Evolutionary conservation across 2,888 invertebrate genomes (phyloP), one percentile per base, ranked within the genome.

Genomic region (Anodontia alba): DNA sequence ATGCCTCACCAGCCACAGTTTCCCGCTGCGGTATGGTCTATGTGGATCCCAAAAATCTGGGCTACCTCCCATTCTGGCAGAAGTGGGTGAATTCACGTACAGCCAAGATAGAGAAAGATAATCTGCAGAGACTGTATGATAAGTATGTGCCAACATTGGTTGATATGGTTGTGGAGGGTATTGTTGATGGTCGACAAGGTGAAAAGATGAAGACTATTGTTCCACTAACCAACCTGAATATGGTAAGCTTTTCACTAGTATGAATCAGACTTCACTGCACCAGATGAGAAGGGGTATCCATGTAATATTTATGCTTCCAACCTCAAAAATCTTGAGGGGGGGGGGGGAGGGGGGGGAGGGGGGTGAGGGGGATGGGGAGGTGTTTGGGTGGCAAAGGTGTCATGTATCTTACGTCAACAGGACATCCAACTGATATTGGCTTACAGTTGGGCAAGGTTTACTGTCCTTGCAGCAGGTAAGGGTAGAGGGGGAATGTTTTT

Each of bases 1-100:
- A 97, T 91, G 98, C 98, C 0, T 98, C 98, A 0, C 98, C 98
- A 0, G 98, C 98, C 0, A 98, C 98, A 0, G 97, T 98, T 2
- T 98, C 98, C 0, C 96, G 98, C 75, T 98, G 98, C 12, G 98
- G 98, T 43, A 98, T 98, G 98, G 98, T 98, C 15, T 98, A 96
- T 91, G 98, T 98, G 0, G 98, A 98, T 92, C 98, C 98, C 0
- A 98, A 98, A 95, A 98, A 98, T 94, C 95, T 98, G 82, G 97
- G 98, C 0, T 98, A 96, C 91, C 95, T 96, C 78, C 98, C 98
- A 0, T 98, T 96, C 94, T 98, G 98, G 98, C 96, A 97, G 78
- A 96, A 97, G 90, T 98, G 98, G 98, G 94, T 78, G 92, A 95
- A 91, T 67, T 76, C 84, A 17, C 88, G 93, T 17, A 87, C 81